phyloP scores from a whole-genome alignment of 2,888 invertebrate species.

The Stramonita haemastoma region DNA sequence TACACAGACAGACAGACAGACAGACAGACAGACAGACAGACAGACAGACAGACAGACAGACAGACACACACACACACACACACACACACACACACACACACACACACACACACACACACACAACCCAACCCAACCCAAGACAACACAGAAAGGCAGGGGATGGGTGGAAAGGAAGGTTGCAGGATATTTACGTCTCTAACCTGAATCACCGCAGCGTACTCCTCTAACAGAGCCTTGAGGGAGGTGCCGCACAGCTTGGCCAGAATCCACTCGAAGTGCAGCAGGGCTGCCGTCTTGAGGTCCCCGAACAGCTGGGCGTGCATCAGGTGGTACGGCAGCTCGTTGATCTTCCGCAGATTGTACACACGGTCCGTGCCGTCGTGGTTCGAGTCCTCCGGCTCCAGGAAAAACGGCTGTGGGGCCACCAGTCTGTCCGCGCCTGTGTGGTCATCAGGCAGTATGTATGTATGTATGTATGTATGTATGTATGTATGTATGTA shows the following conservation, averaged over 20 bases:
- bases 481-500: too few species aligned
- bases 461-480: too few species aligned
- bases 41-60: neutral
- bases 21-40: neutral
- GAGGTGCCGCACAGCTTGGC: conserved; percentile 89
- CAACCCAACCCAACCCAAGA: too few species aligned
- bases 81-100: too few species aligned
- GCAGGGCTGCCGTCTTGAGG: conserved; percentile 85
- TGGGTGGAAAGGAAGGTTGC: too few species aligned
- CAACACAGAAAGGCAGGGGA: too few species aligned
- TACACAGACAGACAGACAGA: neutral
- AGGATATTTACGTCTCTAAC: conserved; percentile 9
- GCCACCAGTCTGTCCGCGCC: conserved; percentile 57
- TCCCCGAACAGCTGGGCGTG: conserved; percentile 79
- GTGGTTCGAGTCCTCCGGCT: conserved; percentile 52
- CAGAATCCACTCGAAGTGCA: conserved; percentile 87
- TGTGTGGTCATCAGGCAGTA: too few species aligned
- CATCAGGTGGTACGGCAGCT: conserved; percentile 88
- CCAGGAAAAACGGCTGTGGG: conserved; percentile 65
- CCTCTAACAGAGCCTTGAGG: conserved; percentile 87
- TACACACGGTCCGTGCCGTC: conserved; percentile 76
- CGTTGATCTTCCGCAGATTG: conserved; percentile 88
- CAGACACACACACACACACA: too few species aligned
- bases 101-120: too few species aligned
- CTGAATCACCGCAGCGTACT: conserved; percentile 81